Evolutionary conservation across 2,113 vertebrate genomes (phyloP), one percentile per base, ranked within the genome.

Genomic region (Cardinalis cardinalis): DNA sequence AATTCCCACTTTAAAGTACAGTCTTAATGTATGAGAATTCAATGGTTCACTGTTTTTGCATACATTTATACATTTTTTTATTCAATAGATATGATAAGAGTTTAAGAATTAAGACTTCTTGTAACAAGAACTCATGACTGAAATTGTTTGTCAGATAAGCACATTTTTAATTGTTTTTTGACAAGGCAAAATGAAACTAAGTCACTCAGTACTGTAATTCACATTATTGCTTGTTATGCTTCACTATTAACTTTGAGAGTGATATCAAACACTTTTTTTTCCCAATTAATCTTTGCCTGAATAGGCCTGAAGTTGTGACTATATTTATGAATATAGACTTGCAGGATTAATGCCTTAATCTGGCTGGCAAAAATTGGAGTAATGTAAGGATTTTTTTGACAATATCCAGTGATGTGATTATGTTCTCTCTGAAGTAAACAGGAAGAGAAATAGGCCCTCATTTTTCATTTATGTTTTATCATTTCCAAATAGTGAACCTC

Each of bases 1-100:
- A 99, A 99, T 98, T 98, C 97, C 94, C 99, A 99, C 97, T 99
- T 98, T 97, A 97, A 98, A 95, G 97, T 95, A 90, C 97, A 98
- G 92, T 97, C 97, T 92, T 98, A 97, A 97, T 91, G 97, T 97
- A 98, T 92, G 95, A 94, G 87, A 95, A 97, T 95, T 95, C 90
- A 94, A 73, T 61, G 83, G 75, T 93, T 95, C 90, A 23, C 94
- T 96, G 85, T 24, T 81, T 91, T 82, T 96, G 75, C 81, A 84
- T 95, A 90, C 83, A 64, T 90, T 93, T 95, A 91, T 61, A 90
- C 75, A 36, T 74, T 87, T 94, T 55, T 72, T 75, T 40, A 84
- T 76, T 94, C 89, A 96, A 63, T 81, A 87, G 89, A 88, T 77
- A 78, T 14, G 48, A 71, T 95, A 78, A 89, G 71, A 87, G 75